Base-by-base conservation (phyloP, 2,888 invertebrate genomes). In the Tetheella fluctuosa region DNA sequence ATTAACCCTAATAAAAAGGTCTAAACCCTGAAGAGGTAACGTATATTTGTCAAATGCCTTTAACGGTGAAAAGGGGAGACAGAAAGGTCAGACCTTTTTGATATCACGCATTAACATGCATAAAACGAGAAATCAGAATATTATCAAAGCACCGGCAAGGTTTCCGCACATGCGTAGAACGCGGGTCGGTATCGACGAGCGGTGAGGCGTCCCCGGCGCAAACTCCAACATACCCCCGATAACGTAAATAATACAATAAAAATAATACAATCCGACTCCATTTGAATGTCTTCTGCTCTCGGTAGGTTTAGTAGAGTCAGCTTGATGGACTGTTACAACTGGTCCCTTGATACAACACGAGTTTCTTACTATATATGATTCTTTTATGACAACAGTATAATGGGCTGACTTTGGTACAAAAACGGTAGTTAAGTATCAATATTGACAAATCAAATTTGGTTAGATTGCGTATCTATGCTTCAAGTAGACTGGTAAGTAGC, bases 161-260 rank as follows among this genome's bases (percentile, higher is more conserved):
- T 78, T 73, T 87, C 85, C 86, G 92, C 91, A 88, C 93, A 91
- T 92, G 93, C 93, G 93, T 85, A 85, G 59, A 70, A 67, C 59
- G 57, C 59, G 58, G 61, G 23, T 23, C 65, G 68, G 73, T 93
- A 92, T 93, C 87, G 92, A 92, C 85, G 79, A 67, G 78, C 75
- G 69, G 67, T 64, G 65, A 34, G 60, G 68, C 76, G 74, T 69
- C 67, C 70, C 68, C 87, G 86, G 88, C 82, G 68, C 64, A 62
- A 66, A 64, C 79, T 79, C 81, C 81, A 71, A 48, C 48, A 48
- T 17, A 37, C 42, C 48, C 48, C 48, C n/a, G 17, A 81, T 84
- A 80, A 85, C 79, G 81, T 89, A 89, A 90, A 89, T 90, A 89
- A 89, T 88, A 87, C 84, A 86, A 91, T 90, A 89, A 89, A 89